Evolutionary conservation across 2,113 vertebrate genomes (phyloP).

Genomic region (Thomomys bottae): DNA sequence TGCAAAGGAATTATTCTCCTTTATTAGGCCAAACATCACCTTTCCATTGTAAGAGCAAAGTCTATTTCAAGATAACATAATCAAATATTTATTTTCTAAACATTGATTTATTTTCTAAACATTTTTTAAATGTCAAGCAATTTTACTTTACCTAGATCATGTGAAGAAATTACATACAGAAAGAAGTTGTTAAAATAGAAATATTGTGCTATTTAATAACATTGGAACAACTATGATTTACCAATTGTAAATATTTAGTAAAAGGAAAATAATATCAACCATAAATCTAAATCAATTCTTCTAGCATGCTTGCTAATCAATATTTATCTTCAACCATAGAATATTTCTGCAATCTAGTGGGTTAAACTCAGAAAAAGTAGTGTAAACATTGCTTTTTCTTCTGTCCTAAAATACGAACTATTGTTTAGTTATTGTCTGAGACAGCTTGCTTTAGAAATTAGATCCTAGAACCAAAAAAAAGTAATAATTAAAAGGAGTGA

Average conservation of each 20-base stretch:
- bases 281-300: slow-evolving; percentile 30
- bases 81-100: slow-evolving; percentile 24
- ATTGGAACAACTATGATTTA: slow-evolving; percentile 12
- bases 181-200: slow-evolving; percentile 17
- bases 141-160: slow-evolving; percentile 14
- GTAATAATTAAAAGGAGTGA: slow-evolving; percentile 66
- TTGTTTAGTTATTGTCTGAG: slow-evolving; percentile 29
- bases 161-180: background rate
- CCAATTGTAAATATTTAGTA: slow-evolving; percentile 14
- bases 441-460: slow-evolving; percentile 60
- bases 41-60: background rate
- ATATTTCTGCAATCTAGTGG: background rate
- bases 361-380: slow-evolving; percentile 19
- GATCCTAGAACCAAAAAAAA: slow-evolving; percentile 8
- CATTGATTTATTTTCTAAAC: background rate
- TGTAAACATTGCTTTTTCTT: slow-evolving; percentile 17
- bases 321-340: slow-evolving; percentile 5
- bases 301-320: slow-evolving; percentile 26
- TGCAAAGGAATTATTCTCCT: background rate
- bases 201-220: slow-evolving; percentile 16
- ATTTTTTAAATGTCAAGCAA: background rate
- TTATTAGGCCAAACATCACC: background rate
- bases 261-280: background rate
- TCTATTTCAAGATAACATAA: slow-evolving; percentile 50
- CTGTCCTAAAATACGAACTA: background rate